Percentiles rank a stretch among this genome's conserved stretches.
phyloP scores from a whole-genome alignment of 2,113 vertebrate species.

The Gambusia holbrooki region DNA sequence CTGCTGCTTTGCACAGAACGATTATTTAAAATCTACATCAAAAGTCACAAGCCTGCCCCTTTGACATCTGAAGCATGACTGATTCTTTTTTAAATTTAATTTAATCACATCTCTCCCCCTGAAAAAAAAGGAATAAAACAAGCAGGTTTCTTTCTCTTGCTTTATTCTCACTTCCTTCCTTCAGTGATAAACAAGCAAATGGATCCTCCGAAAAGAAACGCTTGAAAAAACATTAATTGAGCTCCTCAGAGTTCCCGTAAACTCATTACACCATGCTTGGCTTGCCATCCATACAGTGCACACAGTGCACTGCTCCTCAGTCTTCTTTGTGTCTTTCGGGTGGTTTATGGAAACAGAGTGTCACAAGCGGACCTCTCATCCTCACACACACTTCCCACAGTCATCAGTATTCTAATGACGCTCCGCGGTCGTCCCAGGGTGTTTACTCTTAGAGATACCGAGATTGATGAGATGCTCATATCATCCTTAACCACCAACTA shows the following conservation, averaged over 20 bases:
- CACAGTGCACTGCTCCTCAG: conserved; percentile 48
- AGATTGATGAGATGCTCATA: conserved; percentile 84
- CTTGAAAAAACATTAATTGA: conserved; percentile 69
- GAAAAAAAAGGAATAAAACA: neutral
- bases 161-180: conserved; percentile 58
- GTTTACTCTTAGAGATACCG: conserved; percentile 82
- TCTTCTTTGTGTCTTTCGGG: conserved; percentile 51
- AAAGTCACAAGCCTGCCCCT: neutral
- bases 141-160: conserved; percentile 44
- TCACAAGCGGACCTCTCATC: conserved; percentile 66
- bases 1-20: conserved; percentile 65
- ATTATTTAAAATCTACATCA: conserved; percentile 34
- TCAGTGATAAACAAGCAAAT: conserved; percentile 67
- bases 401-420: conserved; percentile 82
- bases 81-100: conserved; percentile 25
- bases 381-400: conserved; percentile 73
- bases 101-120: conserved; percentile 10
- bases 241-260: conserved; percentile 66
- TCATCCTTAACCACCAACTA: conserved; percentile 85
- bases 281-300: conserved; percentile 65
- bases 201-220: conserved; percentile 53
- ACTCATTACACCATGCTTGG: conserved; percentile 70
- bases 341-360: conserved; percentile 67
- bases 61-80: conserved; percentile 9
- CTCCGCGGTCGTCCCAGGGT: conserved; percentile 68